phyloP scores from a whole-genome alignment of 2,113 vertebrate genomes.

The Lagenorhynchus albirostris region DNA sequence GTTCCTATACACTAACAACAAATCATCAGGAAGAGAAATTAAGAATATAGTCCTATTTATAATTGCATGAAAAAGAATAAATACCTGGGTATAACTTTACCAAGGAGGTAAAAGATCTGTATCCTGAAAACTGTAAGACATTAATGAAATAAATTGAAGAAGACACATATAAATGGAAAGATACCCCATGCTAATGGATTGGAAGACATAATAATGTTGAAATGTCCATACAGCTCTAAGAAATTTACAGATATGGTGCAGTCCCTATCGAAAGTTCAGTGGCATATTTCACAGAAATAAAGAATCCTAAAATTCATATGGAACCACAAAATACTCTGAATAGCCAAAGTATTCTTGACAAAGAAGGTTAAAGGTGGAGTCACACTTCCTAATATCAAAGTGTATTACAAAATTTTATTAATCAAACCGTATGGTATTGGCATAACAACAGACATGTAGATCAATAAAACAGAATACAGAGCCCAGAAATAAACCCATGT shows the following conservation, averaged over 20 bases:
- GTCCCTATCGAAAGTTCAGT: not conserved
- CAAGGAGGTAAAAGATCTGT: not conserved
- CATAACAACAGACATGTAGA: not conserved
- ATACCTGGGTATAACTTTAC: not conserved
- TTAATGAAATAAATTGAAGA: not conserved
- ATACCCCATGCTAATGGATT: not conserved
- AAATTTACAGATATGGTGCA: not conserved
- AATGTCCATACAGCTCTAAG: not conserved
- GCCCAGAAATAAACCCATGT: not conserved
- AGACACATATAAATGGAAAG: not conserved
- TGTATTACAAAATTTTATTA: not conserved
- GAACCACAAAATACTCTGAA: not conserved
- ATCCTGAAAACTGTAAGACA: not conserved
- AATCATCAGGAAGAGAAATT: too few species aligned
- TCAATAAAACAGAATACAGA: not conserved
- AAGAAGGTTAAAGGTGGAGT: not conserved
- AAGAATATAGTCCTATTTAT: not conserved
- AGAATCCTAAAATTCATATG: not conserved
- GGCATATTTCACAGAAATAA: not conserved
- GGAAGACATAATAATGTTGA: not conserved
- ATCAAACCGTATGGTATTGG: not conserved
- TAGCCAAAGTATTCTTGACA: not conserved
- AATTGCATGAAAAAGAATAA: not conserved
- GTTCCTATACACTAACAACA: not conserved
- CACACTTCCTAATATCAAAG: not conserved